Base-by-base conservation (phyloP, 2,888 invertebrate species). In the Chloroclysta siterata region DNA sequence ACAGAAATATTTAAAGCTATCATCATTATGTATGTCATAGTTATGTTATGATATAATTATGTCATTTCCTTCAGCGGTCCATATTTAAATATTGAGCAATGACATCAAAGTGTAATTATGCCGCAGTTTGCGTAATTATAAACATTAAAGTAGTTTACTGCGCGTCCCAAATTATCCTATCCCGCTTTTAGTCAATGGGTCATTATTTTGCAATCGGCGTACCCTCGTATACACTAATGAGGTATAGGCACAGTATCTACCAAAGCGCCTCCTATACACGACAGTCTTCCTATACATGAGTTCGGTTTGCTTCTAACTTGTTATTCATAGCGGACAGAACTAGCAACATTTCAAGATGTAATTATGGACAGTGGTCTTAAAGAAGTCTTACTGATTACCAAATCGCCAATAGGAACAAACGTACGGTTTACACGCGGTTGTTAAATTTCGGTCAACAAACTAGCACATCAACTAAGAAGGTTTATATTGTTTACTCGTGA, bases 401-500 rank as follows among this genome's bases (percentile, higher is more conserved):
- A 48, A 60, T 59, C 42, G 17, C n/a, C 39, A 61, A 57, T 53
- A 33, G 22, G 52, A 59, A 59, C 59, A 57, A 65, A 61, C 63
- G 52, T 15, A 47, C 48, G 41, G 33, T 3, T 22, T 22, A 54
- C 15, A 44, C 46, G 48, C 29, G 15, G 57, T 65, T 50, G 53
- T 65, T 51, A 61, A 17, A 58, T 61, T 52, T 51, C 48, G 48
- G 51, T 56, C 50, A 47, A 60, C 60, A 56, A 59, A 60, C 62
- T 46, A 66, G 55, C 59, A 61, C 60, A 64, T 51, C 39, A 46
- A 28, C 52, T 48, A 55, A 48, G 41, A 54, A 65, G 63, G 69
- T 71, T 73, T 66, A 72, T 71, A 66, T 65, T 76, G 78, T 81
- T 79, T 78, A 77, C 74, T 61, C 70, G 69, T 60, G 70, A 48